phyloP scores from a whole-genome alignment of 2,888 invertebrate genomes.

The Boloria selene region DNA sequence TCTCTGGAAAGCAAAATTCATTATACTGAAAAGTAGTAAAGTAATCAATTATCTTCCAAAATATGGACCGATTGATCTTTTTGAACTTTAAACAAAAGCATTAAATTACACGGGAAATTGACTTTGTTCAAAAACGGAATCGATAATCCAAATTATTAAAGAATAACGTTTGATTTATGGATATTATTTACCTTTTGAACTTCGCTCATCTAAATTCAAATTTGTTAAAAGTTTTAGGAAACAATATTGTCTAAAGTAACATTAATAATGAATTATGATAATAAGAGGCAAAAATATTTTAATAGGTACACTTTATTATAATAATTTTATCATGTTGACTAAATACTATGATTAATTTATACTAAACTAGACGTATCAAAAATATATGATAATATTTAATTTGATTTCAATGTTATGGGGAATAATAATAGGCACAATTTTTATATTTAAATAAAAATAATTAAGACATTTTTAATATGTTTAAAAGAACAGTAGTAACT shows the following conservation, averaged over 20 bases:
- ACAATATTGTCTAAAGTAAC: slow-evolving; percentile 14
- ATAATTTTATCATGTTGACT: too few species aligned
- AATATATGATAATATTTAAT: too few species aligned
- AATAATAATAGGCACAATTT: too few species aligned
- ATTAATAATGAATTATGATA: background rate
- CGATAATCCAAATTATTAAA: slow-evolving; percentile 50
- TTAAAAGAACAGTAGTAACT: too few species aligned
- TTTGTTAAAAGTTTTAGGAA: slow-evolving; percentile 44
- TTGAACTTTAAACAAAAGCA: slow-evolving; percentile 1
- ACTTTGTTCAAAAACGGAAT: slow-evolving; percentile 32
- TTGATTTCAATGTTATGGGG: too few species aligned
- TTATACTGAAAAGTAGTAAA: background rate
- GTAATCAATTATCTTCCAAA: background rate
- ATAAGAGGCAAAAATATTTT: background rate
- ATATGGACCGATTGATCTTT: background rate
- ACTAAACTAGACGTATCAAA: too few species aligned
- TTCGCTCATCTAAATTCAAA: slow-evolving; percentile 63
- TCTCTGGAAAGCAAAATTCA: too few species aligned
- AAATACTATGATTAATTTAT: too few species aligned
- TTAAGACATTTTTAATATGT: too few species aligned
- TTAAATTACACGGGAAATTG: slow-evolving; percentile 25
- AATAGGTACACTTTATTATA: too few species aligned
- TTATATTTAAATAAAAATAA: too few species aligned
- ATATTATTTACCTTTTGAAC: slow-evolving; percentile 60
- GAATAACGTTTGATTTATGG: slow-evolving; percentile 57